Percentiles rank a stretch among this genome's conserved stretches.
Evolutionary conservation across 2,113 vertebrate genomes (phyloP).

Genomic region (Eidolon helvum): DNA sequence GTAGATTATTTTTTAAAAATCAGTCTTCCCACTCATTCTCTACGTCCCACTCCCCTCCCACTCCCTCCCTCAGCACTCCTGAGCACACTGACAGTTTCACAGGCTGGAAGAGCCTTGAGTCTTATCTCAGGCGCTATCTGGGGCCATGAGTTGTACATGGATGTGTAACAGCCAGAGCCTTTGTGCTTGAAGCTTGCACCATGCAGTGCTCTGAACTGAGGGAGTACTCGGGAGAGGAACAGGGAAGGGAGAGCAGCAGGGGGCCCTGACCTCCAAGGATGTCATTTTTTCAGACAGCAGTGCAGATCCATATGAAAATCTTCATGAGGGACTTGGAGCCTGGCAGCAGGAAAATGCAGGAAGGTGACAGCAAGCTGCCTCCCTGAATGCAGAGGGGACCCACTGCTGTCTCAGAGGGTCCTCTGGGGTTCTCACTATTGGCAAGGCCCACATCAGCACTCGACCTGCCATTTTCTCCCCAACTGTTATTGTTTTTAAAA

Average conservation of each 20-base stretch:
- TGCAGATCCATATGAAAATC: background rate
- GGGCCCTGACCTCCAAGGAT: too few relatives aligned
- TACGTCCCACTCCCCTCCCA: background rate
- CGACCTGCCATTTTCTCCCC: background rate
- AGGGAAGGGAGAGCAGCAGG: background rate
- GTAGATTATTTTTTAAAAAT: background rate
- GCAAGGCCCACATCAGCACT: background rate
- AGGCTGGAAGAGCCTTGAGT: background rate
- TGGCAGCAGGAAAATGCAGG: background rate
- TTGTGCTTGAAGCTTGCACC: background rate
- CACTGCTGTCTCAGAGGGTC: background rate
- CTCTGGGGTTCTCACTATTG: background rate
- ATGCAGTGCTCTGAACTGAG: background rate
- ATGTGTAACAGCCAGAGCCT: background rate
- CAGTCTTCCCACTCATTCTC: background rate
- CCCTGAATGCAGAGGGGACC: background rate
- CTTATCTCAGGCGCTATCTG: background rate
- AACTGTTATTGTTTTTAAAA: background rate
- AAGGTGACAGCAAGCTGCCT: background rate
- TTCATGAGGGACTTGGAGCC: background rate
- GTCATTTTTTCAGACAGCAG: background rate
- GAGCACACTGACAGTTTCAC: background rate
- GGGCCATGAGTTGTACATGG: background rate
- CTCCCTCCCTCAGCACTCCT: background rate
- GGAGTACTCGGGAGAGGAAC: accelerated